phyloP scores from a whole-genome alignment of 2,888 invertebrate species.

The Tryphoninae sp. region DNA sequence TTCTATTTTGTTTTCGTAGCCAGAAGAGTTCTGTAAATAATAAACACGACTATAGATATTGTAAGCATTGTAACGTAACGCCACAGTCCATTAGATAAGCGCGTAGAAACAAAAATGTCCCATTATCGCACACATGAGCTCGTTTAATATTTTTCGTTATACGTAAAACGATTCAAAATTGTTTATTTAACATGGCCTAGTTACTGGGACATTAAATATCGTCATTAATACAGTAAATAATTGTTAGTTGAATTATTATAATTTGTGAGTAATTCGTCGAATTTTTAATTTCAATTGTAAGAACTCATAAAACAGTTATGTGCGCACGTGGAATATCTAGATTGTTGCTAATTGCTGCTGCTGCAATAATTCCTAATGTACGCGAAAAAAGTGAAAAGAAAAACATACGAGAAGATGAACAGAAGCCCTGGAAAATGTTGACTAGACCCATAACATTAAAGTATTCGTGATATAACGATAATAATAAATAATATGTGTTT shows the following conservation, averaged over 20 bases:
- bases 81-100: conserved; percentile 10
- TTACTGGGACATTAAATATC: conserved; percentile 5
- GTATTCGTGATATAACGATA: conserved; percentile 30
- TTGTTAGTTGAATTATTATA: not conserved
- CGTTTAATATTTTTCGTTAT: conserved; percentile 27
- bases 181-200: conserved; percentile 39
- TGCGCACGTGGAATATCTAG: conserved; percentile 33
- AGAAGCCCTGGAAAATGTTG: conserved; percentile 43
- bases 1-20: conserved; percentile 37
- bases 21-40: conserved; percentile 59
- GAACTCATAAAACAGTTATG: not conserved
- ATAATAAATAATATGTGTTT: conserved; percentile 69
- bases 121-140: not conserved
- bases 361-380: conserved; percentile 47
- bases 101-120: conserved; percentile 9
- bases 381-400: not conserved
- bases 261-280: not conserved
- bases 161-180: not conserved
- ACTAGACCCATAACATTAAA: conserved; percentile 45
- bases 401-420: conserved; percentile 28
- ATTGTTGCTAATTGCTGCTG: conserved; percentile 41
- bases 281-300: not conserved
- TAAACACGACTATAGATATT: conserved; percentile 32
- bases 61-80: conserved; percentile 40
- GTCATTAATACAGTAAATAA: not conserved